Percentiles rank a stretch among this genome's conserved stretches.
Conservation (phyloP, 2,888 invertebrate species). For the Dermolepida albohirtum region DNA sequence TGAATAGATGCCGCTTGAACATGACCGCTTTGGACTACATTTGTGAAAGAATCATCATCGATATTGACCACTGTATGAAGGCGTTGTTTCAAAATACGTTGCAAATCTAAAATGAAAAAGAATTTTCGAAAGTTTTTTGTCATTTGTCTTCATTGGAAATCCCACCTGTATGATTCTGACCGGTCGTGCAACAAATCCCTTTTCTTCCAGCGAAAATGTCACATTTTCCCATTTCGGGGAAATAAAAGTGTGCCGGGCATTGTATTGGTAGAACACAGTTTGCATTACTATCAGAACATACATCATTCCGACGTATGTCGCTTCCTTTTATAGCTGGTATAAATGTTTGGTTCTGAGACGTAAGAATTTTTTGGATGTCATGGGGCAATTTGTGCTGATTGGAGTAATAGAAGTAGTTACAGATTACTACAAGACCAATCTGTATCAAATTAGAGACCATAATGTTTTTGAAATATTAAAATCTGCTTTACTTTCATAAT, state of each 20-base stretch:
- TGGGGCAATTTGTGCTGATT: too few species aligned
- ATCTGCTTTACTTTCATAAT: too few species aligned
- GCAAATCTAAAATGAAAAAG: not conserved
- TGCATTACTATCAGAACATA: slow-evolving; percentile 54
- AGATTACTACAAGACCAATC: too few species aligned
- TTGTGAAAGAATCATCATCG: slow-evolving; percentile 40
- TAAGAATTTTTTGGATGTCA: too few species aligned
- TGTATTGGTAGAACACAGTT: slow-evolving; percentile 74
- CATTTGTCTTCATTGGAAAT: not conserved
- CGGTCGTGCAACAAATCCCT: slow-evolving; percentile 75
- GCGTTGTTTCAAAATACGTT: not conserved
- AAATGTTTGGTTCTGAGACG: too few species aligned
- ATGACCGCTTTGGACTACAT: slow-evolving; percentile 55
- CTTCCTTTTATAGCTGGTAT: too few species aligned
- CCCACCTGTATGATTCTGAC: slow-evolving; percentile 69
- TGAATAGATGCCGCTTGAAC: slow-evolving; percentile 61
- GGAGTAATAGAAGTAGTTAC: too few species aligned
- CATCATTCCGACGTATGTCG: not conserved
- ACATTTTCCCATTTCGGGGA: slow-evolving; percentile 62
- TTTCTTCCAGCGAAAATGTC: slow-evolving; percentile 65
- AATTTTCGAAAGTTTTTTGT: too few species aligned
- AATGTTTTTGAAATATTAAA: too few species aligned
- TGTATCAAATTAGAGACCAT: too few species aligned
- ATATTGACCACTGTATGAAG: slow-evolving; percentile 42
- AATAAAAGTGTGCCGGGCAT: slow-evolving; percentile 73